Conservation (phyloP, 2,888 invertebrate species). For the Philereme vetulata region DNA sequence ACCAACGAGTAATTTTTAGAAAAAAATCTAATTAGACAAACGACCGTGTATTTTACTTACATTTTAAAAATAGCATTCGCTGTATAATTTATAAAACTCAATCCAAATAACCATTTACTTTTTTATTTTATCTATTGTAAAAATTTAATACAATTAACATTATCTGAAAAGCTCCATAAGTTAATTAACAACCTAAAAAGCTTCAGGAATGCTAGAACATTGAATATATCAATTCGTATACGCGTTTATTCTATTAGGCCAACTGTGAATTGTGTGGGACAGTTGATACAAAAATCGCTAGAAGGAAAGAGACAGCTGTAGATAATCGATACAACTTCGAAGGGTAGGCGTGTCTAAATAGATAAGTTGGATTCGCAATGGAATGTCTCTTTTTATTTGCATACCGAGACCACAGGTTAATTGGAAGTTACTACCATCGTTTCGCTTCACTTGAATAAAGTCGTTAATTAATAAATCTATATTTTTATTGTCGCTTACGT, state of each 20-base stretch:
- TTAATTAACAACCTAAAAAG: too few species aligned
- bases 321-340: slow-evolving; percentile 46
- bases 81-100: too few species aligned
- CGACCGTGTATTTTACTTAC: too few species aligned
- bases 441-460: slow-evolving; percentile 52
- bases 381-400: slow-evolving; percentile 57
- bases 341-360: slow-evolving; percentile 73
- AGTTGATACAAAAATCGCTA: slow-evolving; percentile 14
- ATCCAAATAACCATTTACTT: too few species aligned
- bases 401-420: slow-evolving; percentile 23
- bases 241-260: slow-evolving; percentile 44
- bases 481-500: slow-evolving; percentile 2
- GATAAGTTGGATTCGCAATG: slow-evolving; percentile 67
- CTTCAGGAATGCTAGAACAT: slow-evolving; percentile 12
- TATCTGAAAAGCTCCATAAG: too few species aligned
- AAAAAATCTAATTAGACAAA: too few species aligned
- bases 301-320: slow-evolving; percentile 50
- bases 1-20: too few species aligned
- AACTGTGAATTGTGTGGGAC: slow-evolving; percentile 44
- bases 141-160: too few species aligned
- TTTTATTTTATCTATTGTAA: too few species aligned
- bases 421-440: slow-evolving; percentile 23
- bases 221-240: slow-evolving; percentile 38
- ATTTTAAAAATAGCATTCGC: too few species aligned
- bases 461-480: slow-evolving; percentile 47